phyloP scores from a whole-genome alignment of 2,113 vertebrate genomes.

The Beaufortia kweichowensis region DNA sequence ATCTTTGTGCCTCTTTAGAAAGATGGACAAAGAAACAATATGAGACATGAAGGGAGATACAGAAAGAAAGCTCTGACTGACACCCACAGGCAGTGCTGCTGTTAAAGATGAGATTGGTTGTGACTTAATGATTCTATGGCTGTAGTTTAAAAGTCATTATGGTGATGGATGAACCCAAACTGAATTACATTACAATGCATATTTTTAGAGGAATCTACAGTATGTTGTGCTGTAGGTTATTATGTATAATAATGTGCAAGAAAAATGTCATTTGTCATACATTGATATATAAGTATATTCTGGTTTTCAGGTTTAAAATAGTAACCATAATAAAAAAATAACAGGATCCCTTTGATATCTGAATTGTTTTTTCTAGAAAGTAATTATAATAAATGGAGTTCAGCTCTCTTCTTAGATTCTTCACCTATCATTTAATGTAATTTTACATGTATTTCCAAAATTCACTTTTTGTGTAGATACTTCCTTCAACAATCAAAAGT shows the following conservation, averaged over 20 bases:
- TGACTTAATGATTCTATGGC: slow-evolving; percentile 12
- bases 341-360: too few species aligned
- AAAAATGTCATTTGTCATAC: neutral
- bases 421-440: too few species aligned
- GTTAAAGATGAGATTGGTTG: slow-evolving; percentile 3
- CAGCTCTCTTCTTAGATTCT: neutral
- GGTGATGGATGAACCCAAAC: slow-evolving; percentile 6
- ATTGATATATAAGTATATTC: neutral
- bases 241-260: neutral
- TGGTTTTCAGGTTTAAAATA: neutral
- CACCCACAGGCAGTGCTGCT: neutral
- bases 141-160: slow-evolving; percentile 13
- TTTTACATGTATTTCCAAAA: too few species aligned
- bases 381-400: neutral
- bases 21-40: slow-evolving; percentile 18
- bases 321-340: too few species aligned
- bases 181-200: neutral
- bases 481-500: too few species aligned
- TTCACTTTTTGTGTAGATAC: too few species aligned
- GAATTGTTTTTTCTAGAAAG: neutral
- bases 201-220: neutral
- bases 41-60: neutral
- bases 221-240: neutral
- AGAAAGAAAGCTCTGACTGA: neutral
- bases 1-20: neutral